phyloP scores from a whole-genome alignment of 2,797 vertebrate genomes.

The Anomalospiza imberbis region DNA sequence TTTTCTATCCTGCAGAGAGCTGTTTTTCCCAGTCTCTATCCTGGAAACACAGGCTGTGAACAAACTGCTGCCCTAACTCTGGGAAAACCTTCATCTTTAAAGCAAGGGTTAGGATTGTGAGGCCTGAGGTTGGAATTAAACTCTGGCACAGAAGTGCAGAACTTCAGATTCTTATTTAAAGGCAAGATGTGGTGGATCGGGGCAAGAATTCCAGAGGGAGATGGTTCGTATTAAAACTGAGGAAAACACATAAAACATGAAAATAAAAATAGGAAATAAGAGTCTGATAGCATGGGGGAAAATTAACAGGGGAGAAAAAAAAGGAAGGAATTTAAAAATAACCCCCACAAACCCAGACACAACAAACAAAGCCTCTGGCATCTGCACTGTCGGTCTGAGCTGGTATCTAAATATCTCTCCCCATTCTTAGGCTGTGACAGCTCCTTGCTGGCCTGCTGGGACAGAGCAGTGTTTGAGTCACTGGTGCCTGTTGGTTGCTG shows the following conservation, averaged over 20 bases:
- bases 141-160: neutral
- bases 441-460: neutral
- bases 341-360: neutral
- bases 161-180: neutral
- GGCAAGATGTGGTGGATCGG: neutral
- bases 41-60: neutral
- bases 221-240: neutral
- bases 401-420: neutral
- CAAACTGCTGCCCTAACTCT: neutral
- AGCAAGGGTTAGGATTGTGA: neutral
- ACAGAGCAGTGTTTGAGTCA: neutral
- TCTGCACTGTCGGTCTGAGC: neutral
- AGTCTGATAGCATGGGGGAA: rapidly evolving
- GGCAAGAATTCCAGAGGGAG: neutral
- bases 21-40: rapidly evolving
- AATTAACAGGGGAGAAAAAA: neutral
- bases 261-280: neutral
- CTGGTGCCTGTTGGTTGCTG: neutral
- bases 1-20: neutral
- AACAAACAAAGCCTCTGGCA: neutral
- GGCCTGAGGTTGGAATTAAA: neutral
- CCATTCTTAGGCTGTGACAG: neutral
- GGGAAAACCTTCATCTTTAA: neutral
- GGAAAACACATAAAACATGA: neutral
- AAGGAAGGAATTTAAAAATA: neutral